These are phyloP conservation scores for Branchellion lobata DNA, from an alignment of 2,888 invertebrate genomes.

Conservation along the genomic window DNA sequence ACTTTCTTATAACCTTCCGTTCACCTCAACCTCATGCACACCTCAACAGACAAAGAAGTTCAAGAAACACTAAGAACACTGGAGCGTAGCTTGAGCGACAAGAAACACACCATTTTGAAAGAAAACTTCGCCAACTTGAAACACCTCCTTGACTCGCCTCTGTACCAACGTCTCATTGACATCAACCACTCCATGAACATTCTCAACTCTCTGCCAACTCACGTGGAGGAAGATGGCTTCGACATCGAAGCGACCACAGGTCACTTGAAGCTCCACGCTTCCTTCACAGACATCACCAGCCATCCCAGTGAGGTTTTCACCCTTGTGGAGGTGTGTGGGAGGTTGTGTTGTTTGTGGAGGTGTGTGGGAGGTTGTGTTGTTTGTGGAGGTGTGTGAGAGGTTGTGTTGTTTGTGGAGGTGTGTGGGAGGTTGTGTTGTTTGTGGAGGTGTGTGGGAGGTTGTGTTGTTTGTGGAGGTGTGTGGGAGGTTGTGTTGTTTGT, in stretches of 20 bases:
- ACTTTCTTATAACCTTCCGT: too few relatives aligned
- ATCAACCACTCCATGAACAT: neutral
- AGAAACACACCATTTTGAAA: constrained; percentile 51
- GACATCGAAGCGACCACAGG: constrained; percentile 76
- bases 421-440: too few relatives aligned
- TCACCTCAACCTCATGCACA: too few relatives aligned
- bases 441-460: too few relatives aligned
- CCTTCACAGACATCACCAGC: neutral
- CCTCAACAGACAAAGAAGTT: constrained; percentile 20
- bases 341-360: too few relatives aligned
- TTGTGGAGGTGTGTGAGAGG: too few relatives aligned
- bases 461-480: too few relatives aligned
- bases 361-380: too few relatives aligned
- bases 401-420: too few relatives aligned
- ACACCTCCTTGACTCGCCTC: constrained; percentile 80
- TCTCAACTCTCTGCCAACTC: neutral
- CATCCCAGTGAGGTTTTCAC: neutral
- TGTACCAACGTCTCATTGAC: constrained; percentile 74
- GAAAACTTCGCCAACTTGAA: constrained; percentile 79
- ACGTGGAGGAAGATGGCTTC: constrained; percentile 71
- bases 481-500: too few relatives aligned
- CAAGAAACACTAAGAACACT: constrained; percentile 11
- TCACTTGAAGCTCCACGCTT: constrained; percentile 67
- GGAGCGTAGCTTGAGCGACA: constrained; percentile 21
- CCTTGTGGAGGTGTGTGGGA: neutral